Evolutionary conservation across 2,888 invertebrate species (phyloP).

Genomic region (Bembecia ichneumoniformis): DNA sequence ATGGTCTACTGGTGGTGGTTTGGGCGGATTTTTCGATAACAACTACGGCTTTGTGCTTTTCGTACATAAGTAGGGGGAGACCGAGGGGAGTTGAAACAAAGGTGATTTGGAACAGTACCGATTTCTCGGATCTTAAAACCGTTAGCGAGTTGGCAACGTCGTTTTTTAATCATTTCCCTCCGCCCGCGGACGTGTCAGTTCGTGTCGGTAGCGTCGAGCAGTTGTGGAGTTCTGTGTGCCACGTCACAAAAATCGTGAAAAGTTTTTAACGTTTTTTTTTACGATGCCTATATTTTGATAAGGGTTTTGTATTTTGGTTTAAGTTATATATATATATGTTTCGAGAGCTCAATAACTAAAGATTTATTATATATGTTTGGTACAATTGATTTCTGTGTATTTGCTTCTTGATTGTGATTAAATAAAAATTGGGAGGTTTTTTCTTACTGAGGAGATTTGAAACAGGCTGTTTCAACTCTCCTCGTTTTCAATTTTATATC

Average conservation of each 20-base stretch:
- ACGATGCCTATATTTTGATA: not conserved
- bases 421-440: not conserved
- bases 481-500: not conserved
- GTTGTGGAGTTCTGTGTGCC: not conserved
- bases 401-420: not conserved
- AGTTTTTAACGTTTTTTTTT: not conserved
- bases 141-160: not conserved
- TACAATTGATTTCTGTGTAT: not conserved
- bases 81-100: not conserved
- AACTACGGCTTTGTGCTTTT: no score
- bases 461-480: not conserved
- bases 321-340: no score
- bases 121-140: not conserved
- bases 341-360: not conserved
- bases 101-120: not conserved
- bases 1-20: no score
- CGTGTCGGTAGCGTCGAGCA: not conserved
- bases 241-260: not conserved
- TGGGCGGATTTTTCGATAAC: no score
- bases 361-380: not conserved
- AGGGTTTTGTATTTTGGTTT: not conserved
- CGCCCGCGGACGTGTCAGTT: not conserved
- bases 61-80: no score
- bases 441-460: not conserved
- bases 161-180: not conserved